A percentile compares a stretch with the other conserved stretches of the same genome.
Conservation (phyloP, 2,888 invertebrate genomes). For the Girardia tigrina region DNA sequence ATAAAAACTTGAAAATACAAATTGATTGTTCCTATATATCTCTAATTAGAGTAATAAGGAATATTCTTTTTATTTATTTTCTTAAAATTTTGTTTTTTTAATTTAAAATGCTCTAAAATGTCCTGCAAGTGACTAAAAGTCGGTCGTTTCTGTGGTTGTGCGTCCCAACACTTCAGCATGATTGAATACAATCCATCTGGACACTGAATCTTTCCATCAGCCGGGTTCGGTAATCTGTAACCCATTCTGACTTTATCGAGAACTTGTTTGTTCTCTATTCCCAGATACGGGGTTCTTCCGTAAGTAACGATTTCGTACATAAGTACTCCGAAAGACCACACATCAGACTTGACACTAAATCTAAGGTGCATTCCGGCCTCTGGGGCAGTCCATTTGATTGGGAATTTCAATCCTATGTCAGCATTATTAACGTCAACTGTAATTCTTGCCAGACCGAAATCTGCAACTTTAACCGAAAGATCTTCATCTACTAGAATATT, state of each 20-base stretch:
- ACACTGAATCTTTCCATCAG: constrained; percentile 52
- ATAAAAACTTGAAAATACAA: too few species aligned
- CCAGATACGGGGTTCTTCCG: constrained; percentile 90
- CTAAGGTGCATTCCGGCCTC: constrained; percentile 83
- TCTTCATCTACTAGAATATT: constrained; percentile 48
- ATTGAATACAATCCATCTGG: constrained; percentile 85
- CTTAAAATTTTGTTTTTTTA: too few species aligned
- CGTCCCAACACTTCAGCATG: constrained; percentile 88
- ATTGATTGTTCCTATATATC: too few species aligned
- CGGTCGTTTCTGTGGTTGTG: constrained; percentile 75
- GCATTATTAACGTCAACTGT: too few species aligned
- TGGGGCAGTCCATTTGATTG: constrained; percentile 94
- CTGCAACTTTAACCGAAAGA: constrained; percentile 48
- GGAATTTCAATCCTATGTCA: constrained; percentile 67
- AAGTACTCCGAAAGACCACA: constrained; percentile 91
- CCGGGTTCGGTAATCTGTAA: constrained; percentile 88
- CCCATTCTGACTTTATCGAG: constrained; percentile 88
- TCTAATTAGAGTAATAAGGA: too few species aligned
- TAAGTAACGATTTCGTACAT: constrained; percentile 95
- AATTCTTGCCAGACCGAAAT: constrained; percentile 46
- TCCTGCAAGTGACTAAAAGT: constrained; percentile 71
- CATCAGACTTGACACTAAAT: constrained; percentile 95
- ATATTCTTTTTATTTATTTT: too few species aligned
- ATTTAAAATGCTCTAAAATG: constrained; percentile 50
- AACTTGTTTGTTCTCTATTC: constrained; percentile 85